Evolutionary conservation across 2,888 invertebrate species (phyloP), one percentile per base, ranked within the genome.

Genomic region (Thereva nobilitata): DNA sequence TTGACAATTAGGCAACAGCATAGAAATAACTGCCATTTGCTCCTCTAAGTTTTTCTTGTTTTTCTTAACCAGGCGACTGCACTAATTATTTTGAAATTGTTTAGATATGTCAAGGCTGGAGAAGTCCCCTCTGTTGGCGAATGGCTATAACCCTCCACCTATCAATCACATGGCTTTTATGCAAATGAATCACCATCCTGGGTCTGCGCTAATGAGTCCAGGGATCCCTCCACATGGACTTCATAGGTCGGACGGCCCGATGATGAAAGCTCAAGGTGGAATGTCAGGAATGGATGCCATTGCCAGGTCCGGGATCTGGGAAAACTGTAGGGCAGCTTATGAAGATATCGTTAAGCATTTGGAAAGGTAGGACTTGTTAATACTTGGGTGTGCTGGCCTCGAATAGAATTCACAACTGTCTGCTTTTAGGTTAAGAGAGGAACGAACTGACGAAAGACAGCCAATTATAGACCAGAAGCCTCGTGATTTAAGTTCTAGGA

Each of bases 261-360:
- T 80, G 79, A 89, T 93, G 81, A 93, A 93, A 81, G 90, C 91
- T 73, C 90, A 93, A 78, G 86, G 89, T 70, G 83, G 86, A 72
- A 91, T 92, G 85, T 89, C 92, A 78, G 89, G 92, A 78, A 92
- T 94, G 90, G 94, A 95, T 79, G 93, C 93, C 68, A 86, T 94
- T 70, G 93, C 94, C 76, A 91, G 94, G 82, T 91, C 92, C 80
- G 92, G 92, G 76, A 92, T 94, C 80, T 94, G 94, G 94, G 94
- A 95, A 85, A 94, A 94, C 84, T 94, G 94, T 85, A 87, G 93
- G 83, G 93, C 93, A 73, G 93, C 93, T 75, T 95, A 95, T 83
- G 95, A 94, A 84, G 94, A 95, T 83, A 93, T 95, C 82, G 93
- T 94, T 75, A 95, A 94, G 85, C 94, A 94, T 82, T 87, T 95